Evolutionary conservation across 2,113 vertebrate genomes (phyloP).

Genomic region (Sula dactylatra): DNA sequence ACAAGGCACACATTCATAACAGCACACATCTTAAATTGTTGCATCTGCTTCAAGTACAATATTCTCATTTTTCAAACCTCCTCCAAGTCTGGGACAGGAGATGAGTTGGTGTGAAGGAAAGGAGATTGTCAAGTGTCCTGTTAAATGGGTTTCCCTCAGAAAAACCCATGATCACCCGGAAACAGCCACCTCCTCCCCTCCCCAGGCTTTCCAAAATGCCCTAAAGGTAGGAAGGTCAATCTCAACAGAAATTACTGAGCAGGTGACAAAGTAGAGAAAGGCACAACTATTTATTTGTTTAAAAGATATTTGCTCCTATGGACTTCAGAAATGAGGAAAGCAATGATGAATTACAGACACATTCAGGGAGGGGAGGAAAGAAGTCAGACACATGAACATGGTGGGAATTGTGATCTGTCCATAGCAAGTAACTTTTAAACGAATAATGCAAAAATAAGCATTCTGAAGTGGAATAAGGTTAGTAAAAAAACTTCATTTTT

Average conservation of each 20-base stretch:
- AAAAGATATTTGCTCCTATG: not conserved
- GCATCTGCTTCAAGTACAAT: not conserved
- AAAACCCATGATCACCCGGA: not conserved
- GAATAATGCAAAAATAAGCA: not conserved
- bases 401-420: not conserved
- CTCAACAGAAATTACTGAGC: not conserved
- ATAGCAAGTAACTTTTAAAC: not conserved
- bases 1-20: not conserved
- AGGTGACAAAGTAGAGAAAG: not conserved
- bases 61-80: not conserved
- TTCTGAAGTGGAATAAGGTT: not conserved
- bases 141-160: not conserved
- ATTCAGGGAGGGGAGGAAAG: not conserved
- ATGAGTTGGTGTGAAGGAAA: not conserved
- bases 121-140: not conserved
- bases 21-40: not conserved
- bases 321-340: not conserved
- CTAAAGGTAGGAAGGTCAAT: not conserved
- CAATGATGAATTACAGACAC: not conserved
- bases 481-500: not conserved
- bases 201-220: not conserved
- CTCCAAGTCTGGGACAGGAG: not conserved
- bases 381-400: not conserved
- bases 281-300: not conserved
- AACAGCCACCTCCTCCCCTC: not conserved